Conservation (phyloP, 2,113 vertebrate species). For the Spheniscus mendiculus region DNA sequence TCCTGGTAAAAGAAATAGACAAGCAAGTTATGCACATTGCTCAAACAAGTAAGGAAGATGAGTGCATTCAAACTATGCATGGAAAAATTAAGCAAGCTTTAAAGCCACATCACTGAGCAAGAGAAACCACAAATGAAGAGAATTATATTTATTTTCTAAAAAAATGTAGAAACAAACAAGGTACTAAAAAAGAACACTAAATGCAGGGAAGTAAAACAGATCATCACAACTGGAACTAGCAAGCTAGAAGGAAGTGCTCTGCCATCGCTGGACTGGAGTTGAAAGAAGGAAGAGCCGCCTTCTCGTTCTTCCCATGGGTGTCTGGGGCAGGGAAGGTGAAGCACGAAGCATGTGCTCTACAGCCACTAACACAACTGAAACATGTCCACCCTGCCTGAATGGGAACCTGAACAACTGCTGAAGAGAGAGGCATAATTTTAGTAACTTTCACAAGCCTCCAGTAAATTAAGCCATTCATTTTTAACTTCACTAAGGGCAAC, state of each 20-base stretch:
- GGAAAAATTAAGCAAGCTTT: not conserved
- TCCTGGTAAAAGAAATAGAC: not conserved
- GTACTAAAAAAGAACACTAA: not conserved
- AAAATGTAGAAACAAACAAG: not conserved
- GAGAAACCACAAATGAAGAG: not conserved
- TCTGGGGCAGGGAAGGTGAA: not conserved
- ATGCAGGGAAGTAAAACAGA: not conserved
- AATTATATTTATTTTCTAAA: not conserved
- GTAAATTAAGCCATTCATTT: not conserved
- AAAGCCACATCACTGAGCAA: not conserved
- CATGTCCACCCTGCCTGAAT: not conserved
- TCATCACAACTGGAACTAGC: not conserved
- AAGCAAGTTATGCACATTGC: not conserved
- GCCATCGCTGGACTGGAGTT: fast-evolving
- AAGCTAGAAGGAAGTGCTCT: not conserved
- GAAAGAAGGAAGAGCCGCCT: not conserved
- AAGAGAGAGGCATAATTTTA: not conserved
- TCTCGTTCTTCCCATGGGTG: not conserved
- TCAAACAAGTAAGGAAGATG: not conserved
- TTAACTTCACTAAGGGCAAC: not conserved
- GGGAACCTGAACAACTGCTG: not conserved
- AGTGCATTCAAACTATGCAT: not conserved
- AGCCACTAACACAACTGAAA: not conserved
- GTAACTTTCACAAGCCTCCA: not conserved
- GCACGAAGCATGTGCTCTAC: not conserved